Percentiles rank a stretch among this genome's conserved stretches.
phyloP scores from a whole-genome alignment of 2,113 vertebrate genomes.

The Ursus arctos region DNA sequence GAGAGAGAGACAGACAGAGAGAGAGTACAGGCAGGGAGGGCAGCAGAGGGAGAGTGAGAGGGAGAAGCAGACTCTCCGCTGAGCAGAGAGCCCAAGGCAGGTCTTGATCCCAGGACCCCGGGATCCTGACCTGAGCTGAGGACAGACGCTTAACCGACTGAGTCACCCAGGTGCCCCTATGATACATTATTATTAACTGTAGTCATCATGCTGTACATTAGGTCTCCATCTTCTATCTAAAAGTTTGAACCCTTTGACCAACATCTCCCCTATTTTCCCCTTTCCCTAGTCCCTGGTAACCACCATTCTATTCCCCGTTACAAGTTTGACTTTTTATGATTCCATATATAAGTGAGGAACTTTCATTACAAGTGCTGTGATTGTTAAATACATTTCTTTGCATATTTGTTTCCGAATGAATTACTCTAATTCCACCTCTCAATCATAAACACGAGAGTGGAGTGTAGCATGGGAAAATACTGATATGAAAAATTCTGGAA shows the following conservation, averaged over 20 bases:
- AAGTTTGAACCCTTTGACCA: constrained; percentile 9
- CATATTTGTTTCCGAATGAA: constrained; percentile 60
- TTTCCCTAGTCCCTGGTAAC: neutral
- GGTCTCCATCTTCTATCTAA: neutral
- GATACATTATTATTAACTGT: neutral
- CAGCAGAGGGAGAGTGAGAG: neutral
- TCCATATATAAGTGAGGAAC: neutral
- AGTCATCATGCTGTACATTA: neutral
- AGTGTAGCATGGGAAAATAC: constrained; percentile 65
- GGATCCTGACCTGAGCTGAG: neutral
- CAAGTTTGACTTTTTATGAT: neutral
- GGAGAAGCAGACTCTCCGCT: neutral
- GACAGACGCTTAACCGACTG: neutral
- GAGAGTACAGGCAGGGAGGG: no score
- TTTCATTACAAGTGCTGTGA: constrained; percentile 35
- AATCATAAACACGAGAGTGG: constrained; percentile 66
- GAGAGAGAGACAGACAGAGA: no score
- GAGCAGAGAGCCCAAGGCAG: neutral
- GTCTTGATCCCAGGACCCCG: neutral
- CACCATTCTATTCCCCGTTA: neutral
- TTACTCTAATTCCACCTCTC: constrained; percentile 71
- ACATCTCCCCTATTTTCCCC: neutral
- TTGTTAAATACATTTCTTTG: constrained; percentile 48
- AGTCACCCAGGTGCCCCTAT: no score
- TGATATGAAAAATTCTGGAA: constrained; percentile 71